These are phyloP conservation scores for Smutsia gigantea DNA, from an alignment of 2,797 vertebrate genomes.

Conservation along the genomic window DNA sequence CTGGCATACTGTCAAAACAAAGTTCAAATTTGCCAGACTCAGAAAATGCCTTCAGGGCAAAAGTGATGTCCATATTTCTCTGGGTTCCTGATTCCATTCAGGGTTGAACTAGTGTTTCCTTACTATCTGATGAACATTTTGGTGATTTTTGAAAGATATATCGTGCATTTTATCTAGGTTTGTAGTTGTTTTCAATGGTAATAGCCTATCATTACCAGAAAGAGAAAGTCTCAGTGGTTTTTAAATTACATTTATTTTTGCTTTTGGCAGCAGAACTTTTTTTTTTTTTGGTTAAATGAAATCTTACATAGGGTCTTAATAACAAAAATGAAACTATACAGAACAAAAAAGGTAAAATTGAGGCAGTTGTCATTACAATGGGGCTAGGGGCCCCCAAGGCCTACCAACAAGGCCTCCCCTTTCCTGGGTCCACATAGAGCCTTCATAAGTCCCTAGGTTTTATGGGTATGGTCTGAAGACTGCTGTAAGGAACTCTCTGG, in stretches of 20 bases:
- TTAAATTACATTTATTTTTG: slow-evolving; percentile 49
- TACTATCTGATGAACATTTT: slow-evolving; percentile 20
- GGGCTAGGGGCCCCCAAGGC: no score
- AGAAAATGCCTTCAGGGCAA: slow-evolving; percentile 56
- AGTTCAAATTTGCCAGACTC: slow-evolving; percentile 49
- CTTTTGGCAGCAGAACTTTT: slow-evolving; percentile 22
- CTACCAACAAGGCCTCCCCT: not conserved
- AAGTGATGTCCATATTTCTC: slow-evolving; percentile 10
- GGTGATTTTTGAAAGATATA: not conserved
- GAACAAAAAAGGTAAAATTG: slow-evolving; percentile 18
- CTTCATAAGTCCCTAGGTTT: not conserved
- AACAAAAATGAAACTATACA: not conserved
- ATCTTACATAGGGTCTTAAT: slow-evolving; percentile 10
- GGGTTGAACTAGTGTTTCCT: not conserved
- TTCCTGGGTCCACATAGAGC: not conserved
- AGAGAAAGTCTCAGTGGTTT: slow-evolving; percentile 16
- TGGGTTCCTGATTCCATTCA: slow-evolving; percentile 16
- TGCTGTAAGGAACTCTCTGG: not conserved
- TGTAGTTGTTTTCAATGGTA: slow-evolving; percentile 40
- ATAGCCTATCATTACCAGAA: slow-evolving; percentile 12
- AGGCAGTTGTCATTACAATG: not conserved
- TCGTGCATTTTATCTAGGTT: slow-evolving; percentile 16
- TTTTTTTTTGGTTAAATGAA: not conserved
- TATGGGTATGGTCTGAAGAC: not conserved
- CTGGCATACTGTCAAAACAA: slow-evolving; percentile 55